Percentiles rank a stretch among this genome's conserved stretches.
These are phyloP conservation scores for Megaptera novaeangliae DNA, from an alignment of 2,113 vertebrate genomes.

Conservation along the genomic window DNA sequence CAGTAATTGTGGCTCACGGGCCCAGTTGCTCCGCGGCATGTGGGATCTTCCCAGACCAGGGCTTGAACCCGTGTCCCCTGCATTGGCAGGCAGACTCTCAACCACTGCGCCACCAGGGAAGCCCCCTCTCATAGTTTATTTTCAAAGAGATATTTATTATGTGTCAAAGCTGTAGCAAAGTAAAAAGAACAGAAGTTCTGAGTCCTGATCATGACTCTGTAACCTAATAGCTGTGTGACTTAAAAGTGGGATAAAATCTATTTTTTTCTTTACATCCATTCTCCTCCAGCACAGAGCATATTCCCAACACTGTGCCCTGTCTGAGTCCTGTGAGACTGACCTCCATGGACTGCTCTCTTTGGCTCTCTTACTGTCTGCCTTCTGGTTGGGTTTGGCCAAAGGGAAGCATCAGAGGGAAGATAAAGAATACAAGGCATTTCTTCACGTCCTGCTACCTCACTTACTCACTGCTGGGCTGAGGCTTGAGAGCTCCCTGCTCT, in stretches of 20 bases:
- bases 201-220: neutral
- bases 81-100: too few relatives aligned
- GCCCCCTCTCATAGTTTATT: neutral
- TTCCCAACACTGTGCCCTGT: neutral
- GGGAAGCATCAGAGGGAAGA: neutral
- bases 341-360: neutral
- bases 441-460: neutral
- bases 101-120: too few relatives aligned
- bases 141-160: neutral
- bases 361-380: neutral
- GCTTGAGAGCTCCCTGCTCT: neutral
- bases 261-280: neutral
- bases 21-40: too few relatives aligned
- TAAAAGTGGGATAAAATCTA: neutral
- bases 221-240: neutral
- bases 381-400: neutral
- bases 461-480: neutral
- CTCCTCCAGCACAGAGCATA: neutral
- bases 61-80: too few relatives aligned
- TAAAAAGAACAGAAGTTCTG: neutral
- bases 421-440: neutral
- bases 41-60: too few relatives aligned
- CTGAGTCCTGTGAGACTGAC: neutral
- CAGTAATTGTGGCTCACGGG: too few relatives aligned
- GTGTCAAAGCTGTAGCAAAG: neutral